A percentile compares a stretch with the other conserved stretches of the same genome.
Conservation (phyloP, 2,888 invertebrate genomes). For the Hetaerina titia region DNA sequence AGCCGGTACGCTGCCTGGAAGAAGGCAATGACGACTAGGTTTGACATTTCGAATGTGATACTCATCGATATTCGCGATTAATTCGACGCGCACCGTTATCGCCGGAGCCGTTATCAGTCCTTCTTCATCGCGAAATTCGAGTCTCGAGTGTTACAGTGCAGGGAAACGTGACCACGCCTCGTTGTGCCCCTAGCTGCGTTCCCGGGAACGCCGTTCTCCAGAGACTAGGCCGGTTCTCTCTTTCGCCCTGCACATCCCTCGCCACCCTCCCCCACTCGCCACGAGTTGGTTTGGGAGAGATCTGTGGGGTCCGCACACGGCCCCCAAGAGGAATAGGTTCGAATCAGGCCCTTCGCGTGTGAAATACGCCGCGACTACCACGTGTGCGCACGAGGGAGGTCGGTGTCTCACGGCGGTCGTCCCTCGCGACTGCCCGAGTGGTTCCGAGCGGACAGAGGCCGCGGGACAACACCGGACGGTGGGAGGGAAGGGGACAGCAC, state of each 20-base stretch:
- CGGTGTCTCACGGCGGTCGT: background rate
- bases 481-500: background rate
- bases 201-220: background rate
- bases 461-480: constrained; percentile 18
- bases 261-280: background rate
- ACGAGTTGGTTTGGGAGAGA: background rate
- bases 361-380: background rate
- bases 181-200: background rate
- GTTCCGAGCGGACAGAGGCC: background rate
- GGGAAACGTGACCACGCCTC: background rate
- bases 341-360: background rate
- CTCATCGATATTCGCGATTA: background rate
- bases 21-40: background rate
- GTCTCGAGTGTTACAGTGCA: background rate
- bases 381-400: background rate
- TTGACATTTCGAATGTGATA: background rate
- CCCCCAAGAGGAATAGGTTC: background rate
- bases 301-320: background rate
- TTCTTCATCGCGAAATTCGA: background rate
- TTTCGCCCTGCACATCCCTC: background rate
- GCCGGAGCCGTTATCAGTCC: background rate
- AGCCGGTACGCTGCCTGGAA: background rate
- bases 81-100: background rate
- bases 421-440: background rate
- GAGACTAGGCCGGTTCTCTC: background rate